Percentiles rank a stretch among this genome's conserved stretches.
Conservation (phyloP, 64 coral and sea anemone species). For the Pocillopora verrucosa region DNA sequence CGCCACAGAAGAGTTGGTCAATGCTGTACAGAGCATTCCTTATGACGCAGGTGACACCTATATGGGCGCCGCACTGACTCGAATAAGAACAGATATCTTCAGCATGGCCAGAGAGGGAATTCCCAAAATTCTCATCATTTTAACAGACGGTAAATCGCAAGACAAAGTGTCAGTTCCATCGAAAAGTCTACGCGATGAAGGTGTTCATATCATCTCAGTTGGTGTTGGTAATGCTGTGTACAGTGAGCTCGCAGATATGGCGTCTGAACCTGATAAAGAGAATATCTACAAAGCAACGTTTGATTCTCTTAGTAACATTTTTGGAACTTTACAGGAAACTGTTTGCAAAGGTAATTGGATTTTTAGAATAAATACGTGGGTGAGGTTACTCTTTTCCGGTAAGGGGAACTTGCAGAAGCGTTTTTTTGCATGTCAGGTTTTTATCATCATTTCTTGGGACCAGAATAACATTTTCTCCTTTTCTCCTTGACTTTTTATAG, state of each 20-base stretch:
- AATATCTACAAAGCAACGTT: background rate
- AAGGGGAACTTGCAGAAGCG: no score
- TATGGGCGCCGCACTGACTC: background rate
- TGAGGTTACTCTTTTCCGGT: background rate
- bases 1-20: background rate
- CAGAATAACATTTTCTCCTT: no score
- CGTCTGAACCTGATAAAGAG: background rate
- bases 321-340: background rate
- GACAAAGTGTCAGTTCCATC: constrained; percentile 8
- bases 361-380: background rate
- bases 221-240: constrained; percentile 10
- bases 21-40: background rate
- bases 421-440: no score
- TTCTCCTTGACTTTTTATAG: background rate
- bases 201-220: constrained; percentile 12
- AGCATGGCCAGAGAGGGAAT: background rate
- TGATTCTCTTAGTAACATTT: background rate
- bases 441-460: no score
- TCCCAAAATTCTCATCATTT: background rate
- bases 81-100: background rate
- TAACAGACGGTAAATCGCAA: constrained; percentile 12
- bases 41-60: background rate
- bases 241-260: constrained; percentile 4
- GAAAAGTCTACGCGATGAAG: background rate
- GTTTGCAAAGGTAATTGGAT: constrained; percentile 15